Evolutionary conservation across 2,888 invertebrate species (phyloP), one percentile per base, ranked within the genome.

Genomic region (Bellardia pandia): DNA sequence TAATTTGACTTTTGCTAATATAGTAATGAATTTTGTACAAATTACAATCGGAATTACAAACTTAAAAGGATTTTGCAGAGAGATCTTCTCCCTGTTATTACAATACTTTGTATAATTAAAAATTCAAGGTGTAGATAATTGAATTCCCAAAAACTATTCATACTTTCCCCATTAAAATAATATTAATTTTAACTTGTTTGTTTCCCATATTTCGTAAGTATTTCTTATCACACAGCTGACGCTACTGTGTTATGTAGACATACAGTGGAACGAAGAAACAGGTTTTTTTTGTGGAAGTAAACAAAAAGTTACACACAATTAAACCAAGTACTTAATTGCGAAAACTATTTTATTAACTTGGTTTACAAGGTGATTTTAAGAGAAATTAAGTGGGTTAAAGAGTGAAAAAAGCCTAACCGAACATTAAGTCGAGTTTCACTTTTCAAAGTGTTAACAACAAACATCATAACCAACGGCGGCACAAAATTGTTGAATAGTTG

Each of bases 381-480:
- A 86, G 86, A 74, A 71, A 51, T 5, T 72, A 78, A 68, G 51
- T 79, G 74, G 69, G 75, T 77, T 84, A 74, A 81, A 81, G 72
- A 84, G 80, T 53, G 5, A 11, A 9, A 75, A 84, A 86, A 80
- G 80, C 76, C 77, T 68, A 42, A 45, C 4, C 58, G 9, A 53
- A 72, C 51, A 33, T 56, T 74, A 51, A 83, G 77, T 83, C 75
- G 68, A 86, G 85, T 89, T 89, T 88, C 88, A 89, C 88, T 86
- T 86, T 89, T 68, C 72, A 77, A 80, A 81, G 85, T 81, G 75
- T 58, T 64, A 78, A 89, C 91, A 92, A 90, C 90, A 89, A 82
- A 37, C 85, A 37, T n/a, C 13, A 33, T 60, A 37, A 16, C 3
- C n/a, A 14, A 58, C 74, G 45, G 56, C 56, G 11, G 30, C 9